Evolutionary conservation across 2,888 invertebrate species (phyloP), one percentile per base, ranked within the genome.

Genomic region (Sphecodes monilicornis): DNA sequence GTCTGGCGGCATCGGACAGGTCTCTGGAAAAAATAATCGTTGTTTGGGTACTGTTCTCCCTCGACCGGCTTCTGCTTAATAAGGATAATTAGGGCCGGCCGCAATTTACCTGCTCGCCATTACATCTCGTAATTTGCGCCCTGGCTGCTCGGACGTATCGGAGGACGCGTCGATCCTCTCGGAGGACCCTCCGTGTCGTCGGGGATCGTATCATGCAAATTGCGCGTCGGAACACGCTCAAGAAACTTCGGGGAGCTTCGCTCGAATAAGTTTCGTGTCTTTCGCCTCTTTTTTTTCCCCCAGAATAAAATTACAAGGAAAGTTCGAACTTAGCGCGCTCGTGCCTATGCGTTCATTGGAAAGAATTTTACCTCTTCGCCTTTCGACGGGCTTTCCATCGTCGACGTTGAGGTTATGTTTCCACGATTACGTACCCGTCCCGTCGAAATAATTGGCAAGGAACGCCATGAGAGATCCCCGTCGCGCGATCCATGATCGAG

Each of bases 131-230:
- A 73, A 41, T 54, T 54, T 66, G 50, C 72, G 69, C 39, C 4
- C 43, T n/a, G 22, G 73, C 22, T n/a, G 8, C 32, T 22, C 10
- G 29, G 57, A 60, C 22, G 50, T 50, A 50, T 75, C 74, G 46
- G 22, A 60, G 60, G 26, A 26, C 18, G 46, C 16, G 22, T 64
- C 64, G 60, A 36, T 72, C 43, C 18, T 16, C 26, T 43, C 18
- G 2, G 69, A 26, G 26, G 18, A 13, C 26, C 69, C 26, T 43
- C 41, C 69, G 69, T 26, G 26, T 75, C 75, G 64, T n/a, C 32
- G 43, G n/a, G 76, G 66, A 68, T 68, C 36, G 68, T 68, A 68
- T 68, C 76, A 46, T 76, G 76, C 54, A 76, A 76, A 76, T 76
- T 68, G 43, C 68, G 32, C 66, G 36, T 29, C 46, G 32, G 75